Conservation (phyloP, 1,140 invertebrate genomes). For the Drosophila jambulina region DNA sequence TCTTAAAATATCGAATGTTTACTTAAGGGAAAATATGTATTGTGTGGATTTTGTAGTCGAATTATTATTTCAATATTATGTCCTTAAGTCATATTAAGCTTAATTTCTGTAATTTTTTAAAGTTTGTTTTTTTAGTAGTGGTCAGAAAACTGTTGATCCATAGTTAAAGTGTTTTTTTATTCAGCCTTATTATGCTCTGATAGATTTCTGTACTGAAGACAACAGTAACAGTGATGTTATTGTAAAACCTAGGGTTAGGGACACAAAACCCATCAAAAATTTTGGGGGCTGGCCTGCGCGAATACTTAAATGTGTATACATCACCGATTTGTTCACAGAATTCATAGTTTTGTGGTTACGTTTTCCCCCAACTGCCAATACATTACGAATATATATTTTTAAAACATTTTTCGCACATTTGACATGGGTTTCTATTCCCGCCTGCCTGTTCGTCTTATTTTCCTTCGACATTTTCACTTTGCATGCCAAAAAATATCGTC, state of each 20-base stretch:
- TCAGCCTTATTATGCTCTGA: background rate
- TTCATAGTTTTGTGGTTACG: background rate
- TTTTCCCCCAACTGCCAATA: conserved; percentile 6
- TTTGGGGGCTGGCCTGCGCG: background rate
- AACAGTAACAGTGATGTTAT: background rate
- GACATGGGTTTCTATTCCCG: conserved; percentile 20
- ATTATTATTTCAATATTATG: background rate
- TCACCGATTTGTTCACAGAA: background rate
- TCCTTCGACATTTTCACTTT: conserved; percentile 66
- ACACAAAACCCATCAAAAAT: background rate
- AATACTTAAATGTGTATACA: background rate
- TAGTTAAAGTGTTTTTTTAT: background rate
- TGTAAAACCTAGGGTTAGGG: background rate
- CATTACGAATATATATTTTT: conserved; percentile 7
- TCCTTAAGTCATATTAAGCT: background rate
- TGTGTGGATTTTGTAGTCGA: background rate
- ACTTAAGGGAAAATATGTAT: background rate
- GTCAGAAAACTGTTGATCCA: background rate
- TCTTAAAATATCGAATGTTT: background rate
- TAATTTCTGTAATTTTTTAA: background rate
- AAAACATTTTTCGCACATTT: conserved; percentile 5
- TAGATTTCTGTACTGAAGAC: background rate
- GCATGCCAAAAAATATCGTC: conserved; percentile 27
- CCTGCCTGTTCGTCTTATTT: conserved; percentile 12
- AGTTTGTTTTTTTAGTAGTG: background rate